These are phyloP conservation scores for Oreotrochilus melanogaster DNA, from an alignment of 2,113 vertebrate genomes.

Conservation along the genomic window DNA sequence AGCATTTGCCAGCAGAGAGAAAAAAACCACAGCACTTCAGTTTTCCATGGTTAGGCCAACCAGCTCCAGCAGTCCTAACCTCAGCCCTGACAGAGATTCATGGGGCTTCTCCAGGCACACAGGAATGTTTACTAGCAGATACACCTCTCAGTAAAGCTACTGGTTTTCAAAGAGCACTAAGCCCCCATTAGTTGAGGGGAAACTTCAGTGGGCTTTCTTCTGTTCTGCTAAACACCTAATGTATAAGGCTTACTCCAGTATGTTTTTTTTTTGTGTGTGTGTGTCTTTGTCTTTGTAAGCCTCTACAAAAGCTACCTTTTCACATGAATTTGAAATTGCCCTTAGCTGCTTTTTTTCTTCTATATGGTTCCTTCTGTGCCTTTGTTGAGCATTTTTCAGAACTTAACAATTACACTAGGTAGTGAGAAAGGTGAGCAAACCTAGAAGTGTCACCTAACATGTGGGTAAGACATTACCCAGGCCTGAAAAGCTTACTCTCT, in stretches of 20 bases:
- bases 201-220: background rate
- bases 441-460: background rate
- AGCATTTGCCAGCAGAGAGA: background rate
- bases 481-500: background rate
- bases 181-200: background rate
- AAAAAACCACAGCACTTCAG: background rate
- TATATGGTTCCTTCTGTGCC: background rate
- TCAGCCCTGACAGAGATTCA: accelerated
- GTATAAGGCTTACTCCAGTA: background rate
- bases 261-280: background rate
- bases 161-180: background rate
- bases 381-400: background rate
- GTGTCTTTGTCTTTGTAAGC: background rate
- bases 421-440: background rate
- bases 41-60: background rate
- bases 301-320: background rate
- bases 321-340: background rate
- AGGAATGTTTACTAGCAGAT: background rate
- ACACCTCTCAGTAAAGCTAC: background rate
- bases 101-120: background rate
- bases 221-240: background rate
- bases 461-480: background rate
- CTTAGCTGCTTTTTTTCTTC: background rate
- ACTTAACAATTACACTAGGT: background rate
- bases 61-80: background rate